phyloP scores from a whole-genome alignment of 2,888 invertebrate species.

The Gastracanthus pulcherrimus region DNA sequence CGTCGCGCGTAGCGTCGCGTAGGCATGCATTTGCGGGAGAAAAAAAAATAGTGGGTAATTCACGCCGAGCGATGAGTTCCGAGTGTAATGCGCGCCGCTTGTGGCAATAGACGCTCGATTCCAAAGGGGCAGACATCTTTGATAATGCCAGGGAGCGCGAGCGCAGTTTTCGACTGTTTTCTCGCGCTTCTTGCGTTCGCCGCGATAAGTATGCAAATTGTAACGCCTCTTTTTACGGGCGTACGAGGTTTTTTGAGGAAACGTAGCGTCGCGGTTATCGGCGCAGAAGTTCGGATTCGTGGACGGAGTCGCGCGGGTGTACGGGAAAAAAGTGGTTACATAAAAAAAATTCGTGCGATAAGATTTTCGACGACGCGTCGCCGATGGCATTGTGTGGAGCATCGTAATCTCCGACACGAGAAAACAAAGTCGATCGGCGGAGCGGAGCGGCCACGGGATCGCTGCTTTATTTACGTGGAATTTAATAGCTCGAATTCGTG shows the following conservation, averaged over 20 bases:
- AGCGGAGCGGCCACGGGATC: no score
- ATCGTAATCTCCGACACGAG: background rate
- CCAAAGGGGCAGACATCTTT: background rate
- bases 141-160: background rate
- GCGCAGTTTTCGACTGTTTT: background rate
- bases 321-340: background rate
- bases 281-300: background rate
- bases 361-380: background rate
- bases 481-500: no score
- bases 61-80: no score
- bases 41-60: no score
- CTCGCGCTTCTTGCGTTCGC: no score
- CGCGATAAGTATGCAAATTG: no score
- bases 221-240: no score
- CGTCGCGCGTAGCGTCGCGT: background rate
- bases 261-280: no score
- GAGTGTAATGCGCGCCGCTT: background rate
- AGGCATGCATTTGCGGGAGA: background rate
- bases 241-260: no score
- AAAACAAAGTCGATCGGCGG: background rate
- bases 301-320: background rate
- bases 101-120: background rate
- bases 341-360: slow-evolving; percentile 6
- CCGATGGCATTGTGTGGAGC: background rate
- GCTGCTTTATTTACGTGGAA: no score